Evolutionary conservation across 1,140 invertebrate species (phyloP), one percentile per base, ranked within the genome.

Genomic region (Drosophila grimshawi): DNA sequence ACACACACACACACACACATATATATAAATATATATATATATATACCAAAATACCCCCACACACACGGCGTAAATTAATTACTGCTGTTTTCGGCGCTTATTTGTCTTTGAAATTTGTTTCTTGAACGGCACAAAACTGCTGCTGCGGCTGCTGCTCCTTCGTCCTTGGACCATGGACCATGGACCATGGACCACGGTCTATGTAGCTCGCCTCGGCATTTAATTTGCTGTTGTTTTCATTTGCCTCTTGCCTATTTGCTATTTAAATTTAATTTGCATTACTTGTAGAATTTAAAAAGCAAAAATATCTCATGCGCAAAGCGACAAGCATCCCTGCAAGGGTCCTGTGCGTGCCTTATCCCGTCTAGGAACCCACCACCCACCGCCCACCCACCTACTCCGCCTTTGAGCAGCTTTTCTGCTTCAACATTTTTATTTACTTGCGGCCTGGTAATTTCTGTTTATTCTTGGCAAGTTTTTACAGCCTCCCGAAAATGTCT

Each of bases 191-290:
- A 73, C 80, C 70, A 72, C 65, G 59, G 59, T 72, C 65, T 64
- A 71, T 19, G 19, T 41, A 3, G 39, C 39, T 43, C n/a, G 39
- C 76, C 77, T 70, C 65, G 66, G 66, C 76, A 75, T 75, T 78
- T 75, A 78, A 78, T 78, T 71, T 75, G 66, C 66, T 57, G 63
- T 66, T 81, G 61, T 71, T 81, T 30, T 69, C 79, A 64, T 86
- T 81, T 72, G 73, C 80, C 65, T 78, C 69, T 80, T 63, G 78
- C 81, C 86, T 89, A 90, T 89, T 89, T 90, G 86, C 86, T 81
- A 89, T 89, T 89, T 89, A 89, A 89, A 85, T 89, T 89, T 90
- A 89, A 89, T 89, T 89, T 89, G 85, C 85, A 89, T 89, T 90
- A 85, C 86, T 90, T 89, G 73, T 78, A 90, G 86, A 89, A 89